These are phyloP conservation scores for Pectinophora gossypiella DNA, from an alignment of 1,140 invertebrate species.

Conservation along the genomic window DNA sequence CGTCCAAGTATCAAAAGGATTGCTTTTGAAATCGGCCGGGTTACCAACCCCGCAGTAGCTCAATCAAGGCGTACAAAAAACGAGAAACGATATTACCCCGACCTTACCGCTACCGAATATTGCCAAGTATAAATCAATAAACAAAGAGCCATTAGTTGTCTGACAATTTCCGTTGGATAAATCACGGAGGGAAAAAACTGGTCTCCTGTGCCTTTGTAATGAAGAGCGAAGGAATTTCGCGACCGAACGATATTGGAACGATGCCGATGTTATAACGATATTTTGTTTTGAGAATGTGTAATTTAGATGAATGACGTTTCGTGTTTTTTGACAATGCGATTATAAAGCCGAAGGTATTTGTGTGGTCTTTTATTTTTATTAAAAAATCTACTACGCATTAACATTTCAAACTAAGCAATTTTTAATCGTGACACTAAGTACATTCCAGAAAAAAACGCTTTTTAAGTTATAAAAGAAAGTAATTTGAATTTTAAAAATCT, in stretches of 20 bases:
- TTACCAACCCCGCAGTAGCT: constrained; percentile 40
- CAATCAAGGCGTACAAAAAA: constrained; percentile 51
- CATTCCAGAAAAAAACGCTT: no score
- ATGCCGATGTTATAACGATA: constrained; percentile 11
- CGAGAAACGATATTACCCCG: constrained; percentile 39
- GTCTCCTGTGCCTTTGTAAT: constrained; percentile 36
- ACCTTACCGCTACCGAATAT: constrained; percentile 67
- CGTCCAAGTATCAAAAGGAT: constrained; percentile 13
- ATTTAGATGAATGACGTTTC: no score
- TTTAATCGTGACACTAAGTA: no score
- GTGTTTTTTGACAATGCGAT: no score
- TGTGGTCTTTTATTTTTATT: no score
- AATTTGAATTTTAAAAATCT: no score
- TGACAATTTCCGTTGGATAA: constrained; percentile 72
- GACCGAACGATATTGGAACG: constrained; percentile 27
- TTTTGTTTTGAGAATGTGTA: background rate
- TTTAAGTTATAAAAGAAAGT: no score
- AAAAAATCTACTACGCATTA: no score
- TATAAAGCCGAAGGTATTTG: no score
- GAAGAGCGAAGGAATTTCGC: constrained; percentile 30
- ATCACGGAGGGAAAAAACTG: constrained; percentile 58
- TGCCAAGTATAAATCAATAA: constrained; percentile 70
- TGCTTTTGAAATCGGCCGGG: constrained; percentile 32
- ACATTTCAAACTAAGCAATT: no score
- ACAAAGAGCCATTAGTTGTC: constrained; percentile 72